These are phyloP conservation scores for Taenaris catops DNA, from an alignment of 2,888 invertebrate genomes.

Conservation along the genomic window DNA sequence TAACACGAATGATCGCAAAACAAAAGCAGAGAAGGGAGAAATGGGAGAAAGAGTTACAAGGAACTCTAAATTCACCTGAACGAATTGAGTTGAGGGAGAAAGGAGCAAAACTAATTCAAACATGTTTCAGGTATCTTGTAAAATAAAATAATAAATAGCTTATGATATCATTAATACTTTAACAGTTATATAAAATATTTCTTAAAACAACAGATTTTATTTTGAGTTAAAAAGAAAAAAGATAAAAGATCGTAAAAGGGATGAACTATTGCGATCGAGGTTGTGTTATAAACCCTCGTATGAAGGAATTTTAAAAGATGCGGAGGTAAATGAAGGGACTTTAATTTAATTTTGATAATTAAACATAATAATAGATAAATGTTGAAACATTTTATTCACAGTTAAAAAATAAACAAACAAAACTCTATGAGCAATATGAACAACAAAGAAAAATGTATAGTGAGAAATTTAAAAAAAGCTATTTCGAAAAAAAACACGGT, in stretches of 20 bases:
- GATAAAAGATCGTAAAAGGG: slow-evolving; percentile 34
- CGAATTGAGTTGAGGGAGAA: slow-evolving; percentile 36
- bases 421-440: slow-evolving; percentile 26
- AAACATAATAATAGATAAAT: background rate
- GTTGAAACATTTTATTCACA: background rate
- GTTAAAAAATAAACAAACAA: background rate
- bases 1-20: slow-evolving; percentile 22
- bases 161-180: too few relatives aligned
- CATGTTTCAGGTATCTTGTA: slow-evolving; percentile 38
- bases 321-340: slow-evolving; percentile 43
- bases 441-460: slow-evolving; percentile 32
- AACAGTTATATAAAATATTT: too few relatives aligned
- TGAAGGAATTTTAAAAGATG: slow-evolving; percentile 22
- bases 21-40: slow-evolving; percentile 33
- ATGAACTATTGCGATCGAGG: slow-evolving; percentile 40
- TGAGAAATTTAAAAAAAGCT: slow-evolving; percentile 33
- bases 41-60: slow-evolving; percentile 49
- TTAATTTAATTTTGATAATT: too few relatives aligned
- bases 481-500: slow-evolving; percentile 30
- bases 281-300: slow-evolving; percentile 27
- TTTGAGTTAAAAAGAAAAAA: slow-evolving; percentile 47
- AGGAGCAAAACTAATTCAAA: slow-evolving; percentile 45
- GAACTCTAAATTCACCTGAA: slow-evolving; percentile 36
- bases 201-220: slow-evolving; percentile 38
- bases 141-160: background rate